Conservation (phyloP, 2,797 vertebrate genomes). For the Chelmon rostratus region DNA sequence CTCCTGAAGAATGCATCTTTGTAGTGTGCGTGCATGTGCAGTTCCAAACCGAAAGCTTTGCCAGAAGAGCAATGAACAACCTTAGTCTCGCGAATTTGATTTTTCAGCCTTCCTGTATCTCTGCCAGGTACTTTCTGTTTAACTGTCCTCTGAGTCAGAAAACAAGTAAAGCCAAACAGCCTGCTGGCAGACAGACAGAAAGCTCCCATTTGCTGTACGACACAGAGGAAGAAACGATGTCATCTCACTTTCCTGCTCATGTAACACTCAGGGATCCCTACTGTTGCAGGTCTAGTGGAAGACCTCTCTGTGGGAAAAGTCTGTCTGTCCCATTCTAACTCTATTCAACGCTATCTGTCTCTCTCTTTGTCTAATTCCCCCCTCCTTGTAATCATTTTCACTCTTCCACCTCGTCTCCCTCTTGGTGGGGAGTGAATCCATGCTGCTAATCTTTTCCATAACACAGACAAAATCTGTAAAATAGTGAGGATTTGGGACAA, state of each 20-base stretch:
- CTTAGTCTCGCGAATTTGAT: conserved; percentile 41
- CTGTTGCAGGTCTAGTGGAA: conserved; percentile 35
- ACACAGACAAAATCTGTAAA: not conserved
- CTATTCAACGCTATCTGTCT: not conserved
- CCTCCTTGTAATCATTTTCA: conserved; percentile 2
- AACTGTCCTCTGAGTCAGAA: conserved; percentile 58
- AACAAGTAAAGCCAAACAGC: conserved; percentile 51
- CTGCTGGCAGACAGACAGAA: conserved; percentile 57
- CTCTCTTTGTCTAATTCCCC: not conserved
- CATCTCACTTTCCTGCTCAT: conserved; percentile 52
- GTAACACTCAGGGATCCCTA: conserved; percentile 41
- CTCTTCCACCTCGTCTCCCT: not conserved
- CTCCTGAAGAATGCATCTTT: conserved; percentile 65
- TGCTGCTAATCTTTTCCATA: conserved; percentile 1
- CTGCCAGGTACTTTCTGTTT: conserved; percentile 50
- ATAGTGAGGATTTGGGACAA: not conserved
- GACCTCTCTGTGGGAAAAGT: conserved; percentile 33
- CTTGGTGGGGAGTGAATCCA: not conserved
- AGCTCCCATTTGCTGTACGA: conserved; percentile 34
- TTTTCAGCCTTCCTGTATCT: conserved; percentile 50
- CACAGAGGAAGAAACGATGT: conserved; percentile 56
- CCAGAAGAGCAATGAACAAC: conserved; percentile 41
- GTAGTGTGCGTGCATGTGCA: conserved; percentile 26
- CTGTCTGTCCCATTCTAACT: conserved; percentile 5
- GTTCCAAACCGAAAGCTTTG: conserved; percentile 52